Evolutionary conservation across 2,797 vertebrate genomes (phyloP).

Genomic region (Ficedula albicollis): DNA sequence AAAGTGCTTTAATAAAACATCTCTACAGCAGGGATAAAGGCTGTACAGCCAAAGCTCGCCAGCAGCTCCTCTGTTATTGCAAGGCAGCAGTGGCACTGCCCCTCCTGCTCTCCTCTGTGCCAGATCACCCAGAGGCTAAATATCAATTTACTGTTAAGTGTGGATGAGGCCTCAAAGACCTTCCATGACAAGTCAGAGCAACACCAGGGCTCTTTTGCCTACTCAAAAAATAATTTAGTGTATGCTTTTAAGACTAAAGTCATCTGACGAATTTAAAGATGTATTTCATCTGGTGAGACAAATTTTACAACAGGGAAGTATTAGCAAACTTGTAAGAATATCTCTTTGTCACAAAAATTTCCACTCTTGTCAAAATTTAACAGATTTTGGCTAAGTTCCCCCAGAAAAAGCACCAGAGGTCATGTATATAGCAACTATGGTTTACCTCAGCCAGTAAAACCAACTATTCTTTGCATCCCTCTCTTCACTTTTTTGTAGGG

Average conservation of each 20-base stretch:
- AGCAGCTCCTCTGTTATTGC: not conserved
- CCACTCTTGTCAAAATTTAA: not conserved
- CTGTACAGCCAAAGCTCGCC: not conserved
- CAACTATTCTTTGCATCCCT: not conserved
- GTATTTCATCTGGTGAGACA: not conserved
- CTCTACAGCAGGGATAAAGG: not conserved
- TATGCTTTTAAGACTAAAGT: not conserved
- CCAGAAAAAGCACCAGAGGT: not conserved
- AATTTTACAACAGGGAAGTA: not conserved
- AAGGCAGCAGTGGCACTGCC: not conserved
- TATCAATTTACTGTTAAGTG: not conserved
- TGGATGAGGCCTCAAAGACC: not conserved
- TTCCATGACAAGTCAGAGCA: not conserved
- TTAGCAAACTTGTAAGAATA: not conserved
- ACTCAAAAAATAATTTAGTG: not conserved
- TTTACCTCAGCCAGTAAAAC: constrained; percentile 3
- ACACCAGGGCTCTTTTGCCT: not conserved
- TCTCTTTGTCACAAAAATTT: not conserved
- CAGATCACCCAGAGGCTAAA: not conserved
- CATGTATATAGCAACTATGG: not conserved
- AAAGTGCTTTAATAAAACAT: not conserved
- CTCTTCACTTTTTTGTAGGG: not conserved
- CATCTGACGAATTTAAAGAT: not conserved
- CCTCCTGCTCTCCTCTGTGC: not conserved
- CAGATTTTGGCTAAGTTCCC: not conserved